Percentiles rank a stretch among this genome's conserved stretches.
Evolutionary conservation across 2,888 invertebrate genomes (phyloP).

Genomic region (Rhagophthalmus giganteus): DNA sequence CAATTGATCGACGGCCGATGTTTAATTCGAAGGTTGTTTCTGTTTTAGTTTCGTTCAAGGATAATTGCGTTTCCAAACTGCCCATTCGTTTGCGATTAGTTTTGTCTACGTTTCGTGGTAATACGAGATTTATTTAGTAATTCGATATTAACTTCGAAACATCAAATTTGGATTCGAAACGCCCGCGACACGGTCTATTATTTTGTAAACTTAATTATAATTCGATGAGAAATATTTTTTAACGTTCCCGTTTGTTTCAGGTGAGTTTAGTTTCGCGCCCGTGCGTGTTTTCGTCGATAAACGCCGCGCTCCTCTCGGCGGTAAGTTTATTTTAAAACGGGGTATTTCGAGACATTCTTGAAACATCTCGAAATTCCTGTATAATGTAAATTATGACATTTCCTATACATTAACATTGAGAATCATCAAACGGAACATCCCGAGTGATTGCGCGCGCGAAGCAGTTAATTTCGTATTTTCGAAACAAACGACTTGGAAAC

Average conservation of each 20-base stretch:
- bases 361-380: background rate
- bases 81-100: too few relatives aligned
- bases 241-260: slow-evolving; percentile 21
- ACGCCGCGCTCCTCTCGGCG: background rate
- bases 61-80: too few relatives aligned
- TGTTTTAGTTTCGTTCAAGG: too few relatives aligned
- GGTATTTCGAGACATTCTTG: background rate
- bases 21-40: background rate
- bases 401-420: background rate
- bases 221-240: too few relatives aligned
- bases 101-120: too few relatives aligned
- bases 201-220: too few relatives aligned
- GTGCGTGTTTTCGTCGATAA: background rate
- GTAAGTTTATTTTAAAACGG: background rate
- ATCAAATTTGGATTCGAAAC: too few relatives aligned
- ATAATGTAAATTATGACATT: background rate
- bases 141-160: too few relatives aligned
- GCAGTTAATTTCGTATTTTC: slow-evolving; percentile 17
- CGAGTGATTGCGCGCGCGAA: background rate
- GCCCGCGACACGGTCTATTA: too few relatives aligned
- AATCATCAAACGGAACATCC: background rate
- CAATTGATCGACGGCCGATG: background rate
- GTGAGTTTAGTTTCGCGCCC: slow-evolving; percentile 3
- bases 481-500: slow-evolving; percentile 18
- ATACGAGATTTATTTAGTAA: too few relatives aligned